Base-by-base conservation (phyloP, 2,797 vertebrate genomes). In the Amazonetta brasiliensis region DNA sequence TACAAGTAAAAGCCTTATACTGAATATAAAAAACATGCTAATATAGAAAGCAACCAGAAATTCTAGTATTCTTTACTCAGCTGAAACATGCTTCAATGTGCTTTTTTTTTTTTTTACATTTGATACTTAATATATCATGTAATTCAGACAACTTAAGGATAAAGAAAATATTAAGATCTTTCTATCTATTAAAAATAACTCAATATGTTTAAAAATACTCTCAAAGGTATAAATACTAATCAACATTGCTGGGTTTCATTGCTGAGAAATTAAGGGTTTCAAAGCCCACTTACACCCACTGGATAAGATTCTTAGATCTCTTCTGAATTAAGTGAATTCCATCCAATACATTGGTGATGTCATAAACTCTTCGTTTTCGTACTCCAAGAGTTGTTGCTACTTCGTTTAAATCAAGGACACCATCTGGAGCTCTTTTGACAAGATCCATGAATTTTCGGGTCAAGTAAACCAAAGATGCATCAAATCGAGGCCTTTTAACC, bases 301-400 rank as follows among this genome's bases (percentile, higher is more conserved):
- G 98, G 93, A 99, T 98, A 78, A 96, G 98, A 94, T 98, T 99
- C 97, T 98, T 98, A 4, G 98, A 99, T 77, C 98, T 98, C 89
- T 98, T 99, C 94, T 98, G 92, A 62, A 99, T 97, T 14, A 99
- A 98, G 22, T 92, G 89, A 66, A 99, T 98, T 44, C 99, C 98
- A 39, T 98, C 97, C 73, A 99, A 96, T 55, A 99, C 98, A 6
- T 98, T 99, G 95, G 99, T 99, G 97, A 99, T 98, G 97, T 99
- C 99, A 25, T 99, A 99, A 2, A 99, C 97, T 22, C 99, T 97
- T 26, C 99, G 97, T 68, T 98, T 98, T 13, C 98, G 94, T 4
- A 99, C 98, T 14, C 98, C 98, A 71, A 99, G 97, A 28, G 83
- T 95, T 10, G 48, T 83, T 5, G 98, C 97, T 7, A 97, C 99